Evolutionary conservation across 2,888 invertebrate genomes (phyloP).

Genomic region (Erpobdella octoculata): DNA sequence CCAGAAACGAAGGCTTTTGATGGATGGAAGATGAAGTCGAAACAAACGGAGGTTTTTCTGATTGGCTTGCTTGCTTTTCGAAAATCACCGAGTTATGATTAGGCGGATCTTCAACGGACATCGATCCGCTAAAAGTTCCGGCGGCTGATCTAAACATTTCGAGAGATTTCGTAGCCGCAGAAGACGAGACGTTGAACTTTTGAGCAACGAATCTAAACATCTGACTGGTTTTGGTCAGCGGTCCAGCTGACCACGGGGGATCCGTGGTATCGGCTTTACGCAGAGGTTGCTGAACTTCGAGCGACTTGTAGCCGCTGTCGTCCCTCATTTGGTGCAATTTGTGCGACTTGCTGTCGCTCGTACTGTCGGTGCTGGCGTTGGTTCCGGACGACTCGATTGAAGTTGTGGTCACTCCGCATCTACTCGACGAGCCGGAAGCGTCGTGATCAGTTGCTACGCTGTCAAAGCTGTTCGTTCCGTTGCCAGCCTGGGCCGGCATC

Average conservation of each 20-base stretch:
- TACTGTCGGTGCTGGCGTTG: constrained; percentile 54
- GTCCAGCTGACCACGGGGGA: constrained; percentile 16
- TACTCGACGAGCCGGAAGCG: constrained; percentile 53
- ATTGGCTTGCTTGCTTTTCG: background rate
- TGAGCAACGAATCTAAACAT: constrained; percentile 26
- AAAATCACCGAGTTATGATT: constrained; percentile 3
- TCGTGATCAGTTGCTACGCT: constrained; percentile 54
- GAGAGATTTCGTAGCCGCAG: constrained; percentile 22
- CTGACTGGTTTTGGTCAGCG: constrained; percentile 20
- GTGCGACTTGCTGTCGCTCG: constrained; percentile 50
- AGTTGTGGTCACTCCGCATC: constrained; percentile 53
- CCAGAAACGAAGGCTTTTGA: constrained; percentile 22
- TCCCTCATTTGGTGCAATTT: constrained; percentile 47
- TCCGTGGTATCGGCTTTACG: background rate
- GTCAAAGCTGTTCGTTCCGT: constrained; percentile 54
- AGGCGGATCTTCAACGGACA: background rate
- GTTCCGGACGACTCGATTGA: constrained; percentile 53
- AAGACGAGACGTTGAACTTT: constrained; percentile 16
- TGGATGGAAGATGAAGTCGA: background rate
- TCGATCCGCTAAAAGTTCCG: background rate
- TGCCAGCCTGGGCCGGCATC: background rate
- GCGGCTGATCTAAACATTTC: constrained; percentile 16
- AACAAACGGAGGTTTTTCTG: background rate
- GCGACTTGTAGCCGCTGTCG: constrained; percentile 50
- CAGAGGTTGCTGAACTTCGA: constrained; percentile 48